These are phyloP conservation scores for Diorhabda sublineata DNA, from an alignment of 1,140 invertebrate species.

Conservation along the genomic window DNA sequence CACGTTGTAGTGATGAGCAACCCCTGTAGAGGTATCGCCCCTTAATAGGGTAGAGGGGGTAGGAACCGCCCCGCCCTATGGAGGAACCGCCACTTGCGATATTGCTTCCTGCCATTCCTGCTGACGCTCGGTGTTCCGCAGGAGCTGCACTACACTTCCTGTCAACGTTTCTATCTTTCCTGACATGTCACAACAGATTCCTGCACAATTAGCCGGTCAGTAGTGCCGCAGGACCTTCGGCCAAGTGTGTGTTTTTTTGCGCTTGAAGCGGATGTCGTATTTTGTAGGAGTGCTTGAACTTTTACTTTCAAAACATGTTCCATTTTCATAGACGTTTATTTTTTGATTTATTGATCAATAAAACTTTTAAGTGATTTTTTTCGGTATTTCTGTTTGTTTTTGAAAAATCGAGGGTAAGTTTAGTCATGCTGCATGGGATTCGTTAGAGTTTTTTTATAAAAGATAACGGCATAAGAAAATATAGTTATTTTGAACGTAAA, in stretches of 20 bases:
- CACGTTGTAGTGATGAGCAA: constrained; percentile 31
- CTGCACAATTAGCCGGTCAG: constrained; percentile 33
- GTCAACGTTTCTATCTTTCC: constrained; percentile 33
- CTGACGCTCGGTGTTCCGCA: constrained; percentile 45
- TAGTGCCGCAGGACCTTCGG: constrained; percentile 15
- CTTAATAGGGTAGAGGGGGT: constrained; percentile 37
- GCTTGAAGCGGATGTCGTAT: neutral
- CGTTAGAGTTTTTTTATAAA: neutral
- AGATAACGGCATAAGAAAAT: no score
- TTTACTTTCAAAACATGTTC: constrained; percentile 2
- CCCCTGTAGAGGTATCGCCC: constrained; percentile 32
- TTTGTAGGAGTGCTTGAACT: neutral
- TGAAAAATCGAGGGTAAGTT: neutral
- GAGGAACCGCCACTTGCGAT: constrained; percentile 49
- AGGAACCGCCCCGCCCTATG: constrained; percentile 39
- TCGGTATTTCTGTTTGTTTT: neutral
- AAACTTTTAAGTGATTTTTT: neutral
- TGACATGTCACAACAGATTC: constrained; percentile 36
- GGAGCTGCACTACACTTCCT: constrained; percentile 45
- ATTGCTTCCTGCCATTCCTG: constrained; percentile 49
- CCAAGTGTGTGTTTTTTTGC: constrained; percentile 10
- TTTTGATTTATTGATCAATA: neutral
- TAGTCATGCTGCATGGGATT: neutral
- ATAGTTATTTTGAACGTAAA: no score
- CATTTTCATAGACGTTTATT: neutral